phyloP scores from a whole-genome alignment of 2,113 vertebrate genomes.

The Sialia sialis region DNA sequence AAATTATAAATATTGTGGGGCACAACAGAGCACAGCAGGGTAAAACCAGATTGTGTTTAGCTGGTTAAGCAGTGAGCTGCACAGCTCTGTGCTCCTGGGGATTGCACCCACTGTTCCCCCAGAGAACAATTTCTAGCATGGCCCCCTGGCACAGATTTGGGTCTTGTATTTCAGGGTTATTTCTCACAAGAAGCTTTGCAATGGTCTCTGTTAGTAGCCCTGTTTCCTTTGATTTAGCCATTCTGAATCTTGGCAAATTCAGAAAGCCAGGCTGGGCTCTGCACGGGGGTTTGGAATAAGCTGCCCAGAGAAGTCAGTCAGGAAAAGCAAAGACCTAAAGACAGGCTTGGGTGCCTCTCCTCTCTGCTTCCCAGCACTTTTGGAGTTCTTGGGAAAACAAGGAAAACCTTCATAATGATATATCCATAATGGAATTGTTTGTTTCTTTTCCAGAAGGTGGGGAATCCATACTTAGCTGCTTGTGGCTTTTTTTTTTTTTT shows the following conservation, averaged over 20 bases:
- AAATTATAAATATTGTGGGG: not conserved
- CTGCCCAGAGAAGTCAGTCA: not conserved
- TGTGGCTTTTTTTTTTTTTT: not conserved
- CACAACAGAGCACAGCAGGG: not conserved
- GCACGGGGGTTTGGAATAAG: fast-evolving
- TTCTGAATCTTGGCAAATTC: not conserved
- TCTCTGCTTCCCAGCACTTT: not conserved
- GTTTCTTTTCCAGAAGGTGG: not conserved
- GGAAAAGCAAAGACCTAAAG: not conserved
- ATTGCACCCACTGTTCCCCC: not conserved
- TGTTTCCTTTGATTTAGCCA: not conserved
- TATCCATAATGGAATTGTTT: not conserved
- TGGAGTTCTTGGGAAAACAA: not conserved
- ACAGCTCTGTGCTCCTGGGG: not conserved
- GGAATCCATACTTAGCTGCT: not conserved
- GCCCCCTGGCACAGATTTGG: not conserved
- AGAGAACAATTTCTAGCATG: not conserved
- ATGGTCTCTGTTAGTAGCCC: not conserved
- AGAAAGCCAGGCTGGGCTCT: not conserved
- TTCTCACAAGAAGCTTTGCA: not conserved
- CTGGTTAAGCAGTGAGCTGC: not conserved
- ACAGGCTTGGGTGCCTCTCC: fast-evolving
- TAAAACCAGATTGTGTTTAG: not conserved
- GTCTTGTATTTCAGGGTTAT: not conserved
- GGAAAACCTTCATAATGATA: not conserved